These are phyloP conservation scores for Nyctibius bracteatus DNA, from an alignment of 2,113 vertebrate species.

Conservation along the genomic window DNA sequence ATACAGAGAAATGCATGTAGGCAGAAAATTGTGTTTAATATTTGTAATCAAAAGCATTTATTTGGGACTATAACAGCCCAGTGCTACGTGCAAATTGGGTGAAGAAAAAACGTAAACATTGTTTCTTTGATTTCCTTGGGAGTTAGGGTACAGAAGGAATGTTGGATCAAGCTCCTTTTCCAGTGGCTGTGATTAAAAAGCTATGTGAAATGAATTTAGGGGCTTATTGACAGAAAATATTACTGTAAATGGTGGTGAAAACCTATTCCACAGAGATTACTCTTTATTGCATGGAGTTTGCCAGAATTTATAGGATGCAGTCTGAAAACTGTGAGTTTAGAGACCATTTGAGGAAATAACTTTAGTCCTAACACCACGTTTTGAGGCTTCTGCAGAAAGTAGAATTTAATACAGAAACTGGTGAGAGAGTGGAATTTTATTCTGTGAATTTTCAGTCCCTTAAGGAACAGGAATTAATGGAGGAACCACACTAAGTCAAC, in stretches of 20 bases:
- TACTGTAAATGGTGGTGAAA: constrained; percentile 30
- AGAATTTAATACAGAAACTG: constrained; percentile 21
- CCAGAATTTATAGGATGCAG: constrained; percentile 21
- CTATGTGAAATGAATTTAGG: background rate
- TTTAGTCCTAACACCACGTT: background rate
- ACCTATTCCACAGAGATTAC: background rate
- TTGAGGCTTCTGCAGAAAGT: constrained; percentile 31
- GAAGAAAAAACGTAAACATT: constrained; percentile 44
- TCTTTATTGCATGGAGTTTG: background rate
- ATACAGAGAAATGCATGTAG: constrained; percentile 67
- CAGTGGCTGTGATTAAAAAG: constrained; percentile 22
- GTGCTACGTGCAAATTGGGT: constrained; percentile 44
- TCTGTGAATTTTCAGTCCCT: constrained; percentile 4
- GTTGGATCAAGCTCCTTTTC: background rate
- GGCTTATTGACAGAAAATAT: constrained; percentile 29
- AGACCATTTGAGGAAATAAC: background rate
- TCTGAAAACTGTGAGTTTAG: constrained; percentile 18
- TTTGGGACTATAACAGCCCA: background rate
- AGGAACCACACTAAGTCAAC: constrained; percentile 28
- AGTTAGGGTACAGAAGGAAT: constrained; percentile 10
- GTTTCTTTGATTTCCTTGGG: constrained; percentile 41
- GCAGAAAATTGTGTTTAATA: constrained; percentile 72
- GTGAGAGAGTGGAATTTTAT: constrained; percentile 32
- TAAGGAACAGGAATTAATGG: constrained; percentile 1
- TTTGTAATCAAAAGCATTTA: constrained; percentile 67